Evolutionary conservation across 2,113 vertebrate species (phyloP).

Genomic region (Alces alces): DNA sequence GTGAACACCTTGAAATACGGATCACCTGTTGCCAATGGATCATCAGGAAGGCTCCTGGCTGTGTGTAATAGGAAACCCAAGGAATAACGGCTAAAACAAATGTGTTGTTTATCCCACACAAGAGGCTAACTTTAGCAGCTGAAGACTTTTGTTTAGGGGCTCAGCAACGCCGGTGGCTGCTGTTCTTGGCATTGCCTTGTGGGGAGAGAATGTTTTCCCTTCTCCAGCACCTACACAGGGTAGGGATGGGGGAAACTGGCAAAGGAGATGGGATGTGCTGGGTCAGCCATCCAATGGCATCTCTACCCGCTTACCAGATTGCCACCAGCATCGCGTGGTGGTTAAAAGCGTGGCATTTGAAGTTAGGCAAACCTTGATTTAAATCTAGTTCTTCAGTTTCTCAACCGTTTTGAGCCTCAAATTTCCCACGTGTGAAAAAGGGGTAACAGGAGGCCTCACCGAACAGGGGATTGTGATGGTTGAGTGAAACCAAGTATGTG

Average conservation of each 20-base stretch:
- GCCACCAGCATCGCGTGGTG: no score
- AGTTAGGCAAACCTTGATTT: not conserved
- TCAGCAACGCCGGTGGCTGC: not conserved
- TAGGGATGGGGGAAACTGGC: not conserved
- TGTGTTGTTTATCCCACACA: not conserved
- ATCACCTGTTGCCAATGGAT: fast-evolving
- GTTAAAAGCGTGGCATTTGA: not conserved
- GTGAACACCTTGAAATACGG: not conserved
- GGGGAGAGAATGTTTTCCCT: not conserved
- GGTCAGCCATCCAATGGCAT: fast-evolving
- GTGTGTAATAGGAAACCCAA: not conserved
- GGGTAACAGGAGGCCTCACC: not conserved
- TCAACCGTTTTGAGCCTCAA: not conserved
- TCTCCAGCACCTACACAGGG: not conserved
- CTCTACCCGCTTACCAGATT: not conserved
- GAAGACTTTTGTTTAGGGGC: not conserved
- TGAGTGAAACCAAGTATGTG: not conserved
- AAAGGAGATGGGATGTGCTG: not conserved
- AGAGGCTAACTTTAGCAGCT: not conserved
- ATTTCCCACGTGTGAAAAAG: not conserved
- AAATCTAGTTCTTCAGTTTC: not conserved
- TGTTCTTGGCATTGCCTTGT: not conserved
- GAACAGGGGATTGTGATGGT: not conserved
- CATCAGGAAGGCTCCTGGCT: not conserved
- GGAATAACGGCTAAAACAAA: not conserved